These are phyloP conservation scores for Melipona quadrifasciata DNA, from an alignment of 1,140 invertebrate genomes.

Conservation along the genomic window DNA sequence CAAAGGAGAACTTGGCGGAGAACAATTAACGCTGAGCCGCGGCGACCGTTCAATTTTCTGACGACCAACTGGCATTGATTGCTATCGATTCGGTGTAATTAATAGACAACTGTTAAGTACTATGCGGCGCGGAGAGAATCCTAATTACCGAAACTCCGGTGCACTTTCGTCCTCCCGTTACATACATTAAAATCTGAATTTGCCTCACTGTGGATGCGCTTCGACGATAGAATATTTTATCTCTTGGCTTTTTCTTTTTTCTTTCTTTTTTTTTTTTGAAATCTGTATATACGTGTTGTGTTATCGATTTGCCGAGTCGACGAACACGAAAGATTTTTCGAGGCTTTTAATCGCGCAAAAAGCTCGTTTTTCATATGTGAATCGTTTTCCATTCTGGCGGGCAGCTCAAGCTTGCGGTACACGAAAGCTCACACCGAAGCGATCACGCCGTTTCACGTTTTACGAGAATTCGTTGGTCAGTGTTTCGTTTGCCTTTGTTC, in stretches of 20 bases:
- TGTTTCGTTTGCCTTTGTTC: constrained; percentile 4
- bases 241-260: too few species aligned
- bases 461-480: neutral
- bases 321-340: constrained; percentile 1
- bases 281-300: too few species aligned
- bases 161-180: neutral
- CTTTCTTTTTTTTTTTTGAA: neutral
- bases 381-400: constrained; percentile 1
- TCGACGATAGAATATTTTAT: neutral
- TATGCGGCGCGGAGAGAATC: constrained; percentile 19
- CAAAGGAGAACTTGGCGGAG: neutral
- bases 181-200: neutral
- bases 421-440: neutral
- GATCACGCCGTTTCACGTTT: constrained; percentile 13
- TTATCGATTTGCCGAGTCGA: neutral
- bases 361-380: constrained; percentile 37
- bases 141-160: constrained; percentile 22
- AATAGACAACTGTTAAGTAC: constrained; percentile 44
- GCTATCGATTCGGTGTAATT: constrained; percentile 44
- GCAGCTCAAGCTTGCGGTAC: neutral
- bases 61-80: neutral
- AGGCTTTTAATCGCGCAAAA: constrained; percentile 56
- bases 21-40: constrained; percentile 9
- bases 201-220: too few species aligned
- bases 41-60: neutral